Evolutionary conservation across 2,888 invertebrate species (phyloP), one percentile per base, ranked within the genome.

Genomic region (Dynastes maya): DNA sequence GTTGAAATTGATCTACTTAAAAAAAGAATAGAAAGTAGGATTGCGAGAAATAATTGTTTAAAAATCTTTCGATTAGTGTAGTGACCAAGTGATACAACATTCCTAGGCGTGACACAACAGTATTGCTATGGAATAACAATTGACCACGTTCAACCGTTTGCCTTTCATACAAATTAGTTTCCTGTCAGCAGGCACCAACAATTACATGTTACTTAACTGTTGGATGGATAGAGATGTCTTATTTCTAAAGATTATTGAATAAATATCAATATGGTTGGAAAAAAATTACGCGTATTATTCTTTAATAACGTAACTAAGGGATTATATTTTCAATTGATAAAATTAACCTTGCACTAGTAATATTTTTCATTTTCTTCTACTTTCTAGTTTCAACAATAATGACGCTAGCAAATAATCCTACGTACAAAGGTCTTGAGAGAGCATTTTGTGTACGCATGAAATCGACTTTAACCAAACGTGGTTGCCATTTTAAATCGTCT

Each of bases 401-500:
- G 97, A 93, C 93, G 76, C 89, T 96, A 83, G 92, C 93, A 78
- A 90, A 92, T 76, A 90, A 92, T 81, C 86, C 86, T 72, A 87
- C 90, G 61, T 97, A 94, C 90, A 94, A 95, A 87, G 97, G 97
- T 55, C 93, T 96, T 90, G 97, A 97, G 85, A 90, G 97, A 85
- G 96, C 97, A 63, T 97, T 98, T 90, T 98, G 98, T 89, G 92
- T 98, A 70, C 92, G 98, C 83, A 98, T 98, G 98, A 98, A 98
- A 89, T 98, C 98, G 77, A 98, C 98, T 0, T 91, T 98, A 80
- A 98, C 98, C 71, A 98, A 98, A 90, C 91, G 98, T 85, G 98
- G 98, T 79, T 98, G 98, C 88, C 97, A 98, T 89, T 97, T 97
- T 90, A 98, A 98, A 89, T 97, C 97, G 55, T 97, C 97, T 82